Evolutionary conservation across 2,113 vertebrate species (phyloP).

Genomic region (Capreolus pygargus): DNA sequence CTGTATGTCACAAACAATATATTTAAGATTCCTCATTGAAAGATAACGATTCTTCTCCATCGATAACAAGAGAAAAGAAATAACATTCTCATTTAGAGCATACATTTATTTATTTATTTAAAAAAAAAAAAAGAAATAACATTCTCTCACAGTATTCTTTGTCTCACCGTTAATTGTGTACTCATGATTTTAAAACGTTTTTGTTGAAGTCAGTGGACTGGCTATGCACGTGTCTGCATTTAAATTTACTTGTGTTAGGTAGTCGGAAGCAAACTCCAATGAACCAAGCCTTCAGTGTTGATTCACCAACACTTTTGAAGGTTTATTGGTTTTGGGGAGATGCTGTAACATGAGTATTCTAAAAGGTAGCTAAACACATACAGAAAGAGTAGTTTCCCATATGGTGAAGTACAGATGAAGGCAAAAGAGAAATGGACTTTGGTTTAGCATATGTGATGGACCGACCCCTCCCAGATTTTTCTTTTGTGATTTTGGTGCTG

Average conservation of each 20-base stretch:
- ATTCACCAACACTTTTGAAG: not conserved
- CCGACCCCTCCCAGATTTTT: not conserved
- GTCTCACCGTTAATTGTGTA: not conserved
- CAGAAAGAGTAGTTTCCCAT: not conserved
- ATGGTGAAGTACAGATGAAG: not conserved
- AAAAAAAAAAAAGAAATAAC: constrained; percentile 19
- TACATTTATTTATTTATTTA: too few species aligned
- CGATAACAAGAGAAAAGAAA: not conserved
- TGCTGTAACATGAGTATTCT: not conserved
- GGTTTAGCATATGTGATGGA: not conserved
- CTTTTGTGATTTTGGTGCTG: constrained; percentile 44
- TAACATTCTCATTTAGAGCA: too few species aligned
- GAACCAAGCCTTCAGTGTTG: not conserved
- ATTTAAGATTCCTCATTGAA: not conserved
- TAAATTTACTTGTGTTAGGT: not conserved
- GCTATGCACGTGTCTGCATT: not conserved
- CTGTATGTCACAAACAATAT: not conserved
- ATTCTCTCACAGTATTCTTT: not conserved
- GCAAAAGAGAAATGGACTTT: not conserved
- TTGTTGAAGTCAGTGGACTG: not conserved
- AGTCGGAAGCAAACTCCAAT: constrained; percentile 14
- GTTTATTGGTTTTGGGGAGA: not conserved
- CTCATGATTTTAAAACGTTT: not conserved
- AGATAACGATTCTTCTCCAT: not conserved
- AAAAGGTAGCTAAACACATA: not conserved